phyloP scores from a whole-genome alignment of 2,797 vertebrate species.

The Gymnoscopelus microlampas region DNA sequence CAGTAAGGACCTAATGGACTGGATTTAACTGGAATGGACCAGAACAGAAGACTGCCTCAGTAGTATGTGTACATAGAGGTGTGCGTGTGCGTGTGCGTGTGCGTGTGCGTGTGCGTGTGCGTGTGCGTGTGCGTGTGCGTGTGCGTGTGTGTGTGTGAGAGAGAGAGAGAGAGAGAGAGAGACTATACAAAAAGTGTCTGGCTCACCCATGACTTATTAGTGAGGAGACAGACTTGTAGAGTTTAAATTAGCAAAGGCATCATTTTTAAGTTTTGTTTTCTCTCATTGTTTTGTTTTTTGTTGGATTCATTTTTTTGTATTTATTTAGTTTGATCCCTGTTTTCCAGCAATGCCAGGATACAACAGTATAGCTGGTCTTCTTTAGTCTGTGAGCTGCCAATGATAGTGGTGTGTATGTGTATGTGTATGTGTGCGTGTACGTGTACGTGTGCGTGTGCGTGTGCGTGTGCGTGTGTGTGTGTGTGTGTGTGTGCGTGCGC shows the following conservation, averaged over 20 bases:
- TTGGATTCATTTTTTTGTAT: conserved; percentile 49
- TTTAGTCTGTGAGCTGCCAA: conserved; percentile 35
- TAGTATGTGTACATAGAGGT: neutral
- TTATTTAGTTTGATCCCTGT: conserved; percentile 50
- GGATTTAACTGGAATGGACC: neutral
- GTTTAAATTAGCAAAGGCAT: conserved; percentile 23
- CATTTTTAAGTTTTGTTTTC: conserved; percentile 16
- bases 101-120: too few relatives aligned
- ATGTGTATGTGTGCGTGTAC: too few relatives aligned
- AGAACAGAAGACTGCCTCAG: neutral
- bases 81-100: too few relatives aligned
- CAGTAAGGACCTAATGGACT: neutral
- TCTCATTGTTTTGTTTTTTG: conserved; percentile 31
- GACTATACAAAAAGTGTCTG: neutral
- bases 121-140: too few relatives aligned
- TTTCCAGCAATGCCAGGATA: conserved; percentile 39
- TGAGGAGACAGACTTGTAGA: conserved; percentile 10
- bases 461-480: too few relatives aligned
- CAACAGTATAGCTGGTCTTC: conserved; percentile 29
- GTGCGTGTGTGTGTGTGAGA: too few relatives aligned
- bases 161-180: too few relatives aligned
- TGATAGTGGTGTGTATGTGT: conserved; percentile 15
- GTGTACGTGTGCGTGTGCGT: too few relatives aligned
- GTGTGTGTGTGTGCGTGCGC: too few relatives aligned
- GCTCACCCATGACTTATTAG: neutral